phyloP scores from a whole-genome alignment of 2,113 vertebrate genomes.

The Thamnophis sirtalis region DNA sequence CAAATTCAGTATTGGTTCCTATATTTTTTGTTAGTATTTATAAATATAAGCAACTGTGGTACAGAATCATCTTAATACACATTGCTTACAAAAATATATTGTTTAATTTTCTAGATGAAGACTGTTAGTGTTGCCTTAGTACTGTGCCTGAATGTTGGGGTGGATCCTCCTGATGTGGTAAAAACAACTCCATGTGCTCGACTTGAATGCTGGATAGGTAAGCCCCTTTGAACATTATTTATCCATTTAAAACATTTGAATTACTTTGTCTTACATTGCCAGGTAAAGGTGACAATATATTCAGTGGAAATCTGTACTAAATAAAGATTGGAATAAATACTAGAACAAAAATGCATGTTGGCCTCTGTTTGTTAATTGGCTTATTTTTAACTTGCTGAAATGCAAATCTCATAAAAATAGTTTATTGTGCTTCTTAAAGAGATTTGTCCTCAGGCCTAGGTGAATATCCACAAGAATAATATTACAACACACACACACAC shows the following conservation, averaged over 20 bases:
- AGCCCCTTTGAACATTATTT: conserved; percentile 43
- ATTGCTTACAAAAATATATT: neutral
- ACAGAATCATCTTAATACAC: neutral
- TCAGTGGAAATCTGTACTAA: neutral
- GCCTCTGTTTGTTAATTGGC: neutral
- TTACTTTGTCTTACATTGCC: neutral
- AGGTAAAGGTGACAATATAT: neutral
- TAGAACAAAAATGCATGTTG: neutral
- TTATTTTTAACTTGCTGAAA: neutral
- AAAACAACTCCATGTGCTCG: conserved; percentile 96
- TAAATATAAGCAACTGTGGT: neutral
- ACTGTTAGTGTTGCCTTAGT: conserved; percentile 98
- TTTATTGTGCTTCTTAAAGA: neutral
- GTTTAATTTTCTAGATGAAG: conserved; percentile 85
- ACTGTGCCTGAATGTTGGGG: conserved; percentile 94
- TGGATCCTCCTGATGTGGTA: conserved; percentile 97
- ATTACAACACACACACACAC: neutral
- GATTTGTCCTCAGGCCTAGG: neutral
- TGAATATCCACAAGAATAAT: neutral
- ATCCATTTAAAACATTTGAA: neutral
- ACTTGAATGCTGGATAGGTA: conserved; percentile 97
- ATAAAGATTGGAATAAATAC: neutral
- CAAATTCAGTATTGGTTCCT: neutral
- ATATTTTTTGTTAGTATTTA: neutral
- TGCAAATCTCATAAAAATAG: neutral